Conservation (phyloP, 37 sponge, comb jelly and placozoan species). For the Amphimedon queenslandica region DNA sequence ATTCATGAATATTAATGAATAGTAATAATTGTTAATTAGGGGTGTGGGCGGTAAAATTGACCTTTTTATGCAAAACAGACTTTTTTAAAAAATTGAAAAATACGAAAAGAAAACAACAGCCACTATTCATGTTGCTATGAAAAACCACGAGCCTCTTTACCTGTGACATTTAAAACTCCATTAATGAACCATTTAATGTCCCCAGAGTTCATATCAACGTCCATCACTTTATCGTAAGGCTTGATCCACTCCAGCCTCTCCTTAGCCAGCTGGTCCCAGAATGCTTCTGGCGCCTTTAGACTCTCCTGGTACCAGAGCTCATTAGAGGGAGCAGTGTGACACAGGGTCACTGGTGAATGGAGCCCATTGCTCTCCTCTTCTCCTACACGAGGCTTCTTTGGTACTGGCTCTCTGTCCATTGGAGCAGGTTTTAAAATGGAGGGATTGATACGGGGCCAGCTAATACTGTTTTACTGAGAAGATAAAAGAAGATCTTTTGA, state of each 20-base stretch:
- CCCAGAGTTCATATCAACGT: constrained; percentile 73
- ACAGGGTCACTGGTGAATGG: constrained; percentile 8
- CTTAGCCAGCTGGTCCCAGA: constrained; percentile 85
- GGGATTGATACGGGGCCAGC: no score
- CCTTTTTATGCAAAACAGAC: no score
- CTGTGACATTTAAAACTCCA: constrained; percentile 82
- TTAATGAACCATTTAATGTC: constrained; percentile 83
- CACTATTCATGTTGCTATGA: not conserved
- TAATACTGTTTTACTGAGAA: no score
- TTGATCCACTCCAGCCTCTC: constrained; percentile 70
- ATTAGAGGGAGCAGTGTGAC: constrained; percentile 8
- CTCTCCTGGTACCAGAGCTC: constrained; percentile 57
- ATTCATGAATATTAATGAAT: no score
- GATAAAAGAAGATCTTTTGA: no score
- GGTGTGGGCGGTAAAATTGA: no score
- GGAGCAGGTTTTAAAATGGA: no score
- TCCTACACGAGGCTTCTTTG: not conserved
- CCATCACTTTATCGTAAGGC: constrained; percentile 71
- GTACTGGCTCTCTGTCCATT: not conserved
- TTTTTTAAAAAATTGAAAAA: no score
- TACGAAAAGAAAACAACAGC: not conserved
- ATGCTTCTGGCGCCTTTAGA: constrained; percentile 64
- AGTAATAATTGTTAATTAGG: no score
- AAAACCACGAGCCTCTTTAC: constrained; percentile 20
- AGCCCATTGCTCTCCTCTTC: no score